Conservation (phyloP, 2,797 vertebrate species). For the Siniperca obscura region DNA sequence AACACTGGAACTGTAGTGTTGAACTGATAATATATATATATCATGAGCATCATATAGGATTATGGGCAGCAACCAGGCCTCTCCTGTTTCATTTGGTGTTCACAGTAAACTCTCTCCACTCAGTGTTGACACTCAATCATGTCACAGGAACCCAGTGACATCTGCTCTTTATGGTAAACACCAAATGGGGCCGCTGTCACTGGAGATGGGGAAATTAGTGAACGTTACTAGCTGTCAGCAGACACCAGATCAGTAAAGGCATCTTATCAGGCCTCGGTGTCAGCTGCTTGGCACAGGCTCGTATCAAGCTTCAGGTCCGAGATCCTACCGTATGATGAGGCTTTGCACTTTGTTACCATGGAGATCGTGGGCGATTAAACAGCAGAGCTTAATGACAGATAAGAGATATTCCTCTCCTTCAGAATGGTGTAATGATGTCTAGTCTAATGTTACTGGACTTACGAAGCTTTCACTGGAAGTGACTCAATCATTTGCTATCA, state of each 20-base stretch:
- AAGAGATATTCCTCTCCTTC: slow-evolving; percentile 25
- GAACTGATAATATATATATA: slow-evolving; percentile 5
- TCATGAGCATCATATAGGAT: slow-evolving; percentile 27
- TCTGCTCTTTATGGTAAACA: slow-evolving; percentile 64
- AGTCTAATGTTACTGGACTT: slow-evolving; percentile 13
- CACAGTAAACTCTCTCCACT: slow-evolving; percentile 56
- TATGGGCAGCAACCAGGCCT: slow-evolving; percentile 8
- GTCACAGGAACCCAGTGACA: slow-evolving; percentile 70
- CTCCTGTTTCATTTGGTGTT: slow-evolving; percentile 64
- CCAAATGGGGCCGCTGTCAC: slow-evolving; percentile 36
- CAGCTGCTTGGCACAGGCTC: slow-evolving; percentile 4
- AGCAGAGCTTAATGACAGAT: slow-evolving; percentile 10
- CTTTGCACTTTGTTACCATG: slow-evolving; percentile 36
- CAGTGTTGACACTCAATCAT: slow-evolving; percentile 65
- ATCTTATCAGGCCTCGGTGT: slow-evolving; percentile 44
- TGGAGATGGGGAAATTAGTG: slow-evolving; percentile 55
- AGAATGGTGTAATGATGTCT: not conserved
- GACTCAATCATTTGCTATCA: slow-evolving; percentile 14
- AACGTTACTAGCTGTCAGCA: slow-evolving; percentile 68
- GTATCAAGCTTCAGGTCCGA: slow-evolving; percentile 42
- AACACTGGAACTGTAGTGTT: slow-evolving; percentile 30
- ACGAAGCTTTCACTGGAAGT: slow-evolving; percentile 24
- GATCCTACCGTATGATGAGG: slow-evolving; percentile 21
- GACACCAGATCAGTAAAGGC: slow-evolving; percentile 60
- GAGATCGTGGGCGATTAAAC: slow-evolving; percentile 10